Percentiles rank a stretch among this genome's conserved stretches.
Evolutionary conservation across 2,888 invertebrate genomes (phyloP).

Genomic region (Schrankia costaestrigalis): DNA sequence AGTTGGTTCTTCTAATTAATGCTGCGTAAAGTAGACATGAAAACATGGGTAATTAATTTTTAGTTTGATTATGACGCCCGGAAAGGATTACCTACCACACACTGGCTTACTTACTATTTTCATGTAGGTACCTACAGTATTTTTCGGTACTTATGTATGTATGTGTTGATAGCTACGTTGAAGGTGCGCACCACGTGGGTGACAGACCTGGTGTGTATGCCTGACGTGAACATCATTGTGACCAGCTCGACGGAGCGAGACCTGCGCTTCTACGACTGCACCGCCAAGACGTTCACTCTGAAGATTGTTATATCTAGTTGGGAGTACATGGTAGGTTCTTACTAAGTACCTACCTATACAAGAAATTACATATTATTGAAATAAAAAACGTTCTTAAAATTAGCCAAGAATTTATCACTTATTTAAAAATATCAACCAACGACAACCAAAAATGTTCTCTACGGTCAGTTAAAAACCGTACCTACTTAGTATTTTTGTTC

Average conservation of each 20-base stretch:
- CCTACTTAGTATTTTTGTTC: background rate
- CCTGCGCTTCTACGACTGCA: slow-evolving; percentile 89
- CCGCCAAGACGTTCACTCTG: slow-evolving; percentile 86
- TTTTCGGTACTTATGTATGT: background rate
- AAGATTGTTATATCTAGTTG: slow-evolving; percentile 85
- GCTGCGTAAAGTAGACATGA: no score
- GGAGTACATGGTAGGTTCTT: slow-evolving; percentile 69
- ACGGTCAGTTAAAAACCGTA: no score
- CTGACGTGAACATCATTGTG: slow-evolving; percentile 89
- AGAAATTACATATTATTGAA: background rate
- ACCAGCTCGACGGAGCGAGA: slow-evolving; percentile 89
- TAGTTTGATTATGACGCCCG: no score
- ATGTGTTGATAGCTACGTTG: slow-evolving; percentile 67
- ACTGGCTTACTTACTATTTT: no score
- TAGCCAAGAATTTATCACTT: no score
- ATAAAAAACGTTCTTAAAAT: no score
- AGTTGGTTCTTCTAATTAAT: no score
- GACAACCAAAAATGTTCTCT: no score
- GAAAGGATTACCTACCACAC: no score
- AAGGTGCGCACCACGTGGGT: slow-evolving; percentile 86
- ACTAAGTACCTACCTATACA: background rate
- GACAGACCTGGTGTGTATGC: slow-evolving; percentile 86
- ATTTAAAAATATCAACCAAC: no score
- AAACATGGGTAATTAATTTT: no score
- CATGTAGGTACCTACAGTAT: no score